Percentiles rank a stretch among this genome's conserved stretches.
Conservation (phyloP, 2,888 invertebrate species). For the Conomelus anceps region DNA sequence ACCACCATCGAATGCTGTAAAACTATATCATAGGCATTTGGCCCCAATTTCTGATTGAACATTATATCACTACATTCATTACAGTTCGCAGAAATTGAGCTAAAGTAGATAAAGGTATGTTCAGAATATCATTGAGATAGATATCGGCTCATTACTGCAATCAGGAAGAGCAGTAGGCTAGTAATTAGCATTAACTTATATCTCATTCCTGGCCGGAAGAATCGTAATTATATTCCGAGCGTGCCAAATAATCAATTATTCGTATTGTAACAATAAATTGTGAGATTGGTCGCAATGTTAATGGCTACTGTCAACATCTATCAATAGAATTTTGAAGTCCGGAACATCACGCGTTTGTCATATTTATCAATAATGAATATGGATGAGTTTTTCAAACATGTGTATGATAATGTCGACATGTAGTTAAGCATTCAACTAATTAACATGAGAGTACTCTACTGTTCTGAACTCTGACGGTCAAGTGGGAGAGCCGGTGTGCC, state of each 20-base stretch:
- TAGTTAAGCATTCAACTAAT: not conserved
- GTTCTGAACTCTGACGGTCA: too few species aligned
- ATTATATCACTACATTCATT: too few species aligned
- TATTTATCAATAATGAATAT: not conserved
- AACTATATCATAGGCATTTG: too few species aligned
- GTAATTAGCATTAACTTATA: not conserved
- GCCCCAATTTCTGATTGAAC: too few species aligned
- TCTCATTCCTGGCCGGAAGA: not conserved
- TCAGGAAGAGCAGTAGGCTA: too few species aligned
- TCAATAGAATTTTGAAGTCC: not conserved
- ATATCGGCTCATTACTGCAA: not conserved
- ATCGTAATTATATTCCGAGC: not conserved
- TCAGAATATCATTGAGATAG: not conserved
- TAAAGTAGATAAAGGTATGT: not conserved
- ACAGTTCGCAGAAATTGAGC: not conserved
- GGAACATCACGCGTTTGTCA: not conserved
- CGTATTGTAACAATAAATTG: not conserved
- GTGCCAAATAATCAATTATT: not conserved
- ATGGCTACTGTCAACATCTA: not conserved
- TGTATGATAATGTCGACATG: not conserved
- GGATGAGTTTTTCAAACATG: not conserved
- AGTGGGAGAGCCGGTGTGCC: too few species aligned
- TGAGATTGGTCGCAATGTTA: not conserved
- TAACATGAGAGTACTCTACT: not conserved
- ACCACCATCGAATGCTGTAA: too few species aligned